Evolutionary conservation across 2,113 vertebrate species (phyloP).

Genomic region (Coptodon bakossiorum): DNA sequence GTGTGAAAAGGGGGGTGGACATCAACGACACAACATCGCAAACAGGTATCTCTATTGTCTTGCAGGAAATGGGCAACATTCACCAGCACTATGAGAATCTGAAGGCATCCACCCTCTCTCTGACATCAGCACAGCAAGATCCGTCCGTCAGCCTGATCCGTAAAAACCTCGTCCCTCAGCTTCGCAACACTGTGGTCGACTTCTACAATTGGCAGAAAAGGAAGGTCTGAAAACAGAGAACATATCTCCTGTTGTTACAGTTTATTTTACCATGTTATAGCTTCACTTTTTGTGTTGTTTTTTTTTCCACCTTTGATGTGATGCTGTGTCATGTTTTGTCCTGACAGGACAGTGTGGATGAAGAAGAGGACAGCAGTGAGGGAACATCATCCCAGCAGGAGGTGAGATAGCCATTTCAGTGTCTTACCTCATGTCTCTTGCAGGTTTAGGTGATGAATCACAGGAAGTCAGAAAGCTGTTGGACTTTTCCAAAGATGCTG

Average conservation of each 20-base stretch:
- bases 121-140: conserved; percentile 52
- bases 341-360: background rate
- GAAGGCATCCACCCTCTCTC: conserved; percentile 74
- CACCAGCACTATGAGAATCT: conserved; percentile 84
- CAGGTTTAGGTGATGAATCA: background rate
- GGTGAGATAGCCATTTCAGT: background rate
- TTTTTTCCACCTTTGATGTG: background rate
- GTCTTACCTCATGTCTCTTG: background rate
- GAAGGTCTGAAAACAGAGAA: conserved; percentile 52
- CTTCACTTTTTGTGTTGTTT: background rate
- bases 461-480: background rate
- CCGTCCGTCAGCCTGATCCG: conserved; percentile 75
- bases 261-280: background rate
- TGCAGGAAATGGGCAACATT: conserved; percentile 86
- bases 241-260: background rate
- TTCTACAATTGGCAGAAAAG: conserved; percentile 80
- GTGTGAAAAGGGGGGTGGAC: background rate
- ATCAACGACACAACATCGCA: background rate
- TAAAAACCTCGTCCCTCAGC: conserved; percentile 74
- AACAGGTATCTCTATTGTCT: background rate
- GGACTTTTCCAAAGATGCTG: background rate
- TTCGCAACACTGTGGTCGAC: conserved; percentile 72
- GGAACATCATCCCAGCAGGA: conserved; percentile 56
- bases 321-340: background rate
- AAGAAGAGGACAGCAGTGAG: conserved; percentile 19